Evolutionary conservation across 2,113 vertebrate genomes (phyloP), one percentile per base, ranked within the genome.

Genomic region (Thomomys bottae): DNA sequence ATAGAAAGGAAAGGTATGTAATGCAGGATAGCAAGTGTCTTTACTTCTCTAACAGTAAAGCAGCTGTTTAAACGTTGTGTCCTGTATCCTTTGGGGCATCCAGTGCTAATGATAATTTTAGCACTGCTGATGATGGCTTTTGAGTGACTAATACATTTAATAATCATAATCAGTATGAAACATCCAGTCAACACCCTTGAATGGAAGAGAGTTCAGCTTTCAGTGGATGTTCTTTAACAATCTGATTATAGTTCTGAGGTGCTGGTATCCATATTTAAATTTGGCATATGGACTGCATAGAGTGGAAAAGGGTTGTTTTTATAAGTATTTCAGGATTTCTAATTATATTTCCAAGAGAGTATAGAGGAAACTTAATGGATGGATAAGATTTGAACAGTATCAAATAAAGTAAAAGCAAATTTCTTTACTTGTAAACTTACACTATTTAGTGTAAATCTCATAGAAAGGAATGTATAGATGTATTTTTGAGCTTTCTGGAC

Each of bases 261-360:
- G 14, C 28, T 38, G 49, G 26, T 45, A 34, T 20, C 38, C 28
- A 38, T 72, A 61, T 36, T 91, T 81, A 71, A 23, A 64, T 72
- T 34, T 10, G 14, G 9, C 32, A 45, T 26, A 85, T 40, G 78
- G 70, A 5, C 26, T 17, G 24, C 36, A 32, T 34, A 49, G 49
- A 64, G 24, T 38, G 42, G 24, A 77, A 40, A 68, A 42, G 45
- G 32, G 30, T 21, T 5, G 57, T 70, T 85, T 94, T 73, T 66
- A 68, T 85, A 76, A 78, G 68, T 87, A 89, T 83, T 94, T 91
- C 67, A 91, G 66, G 42, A 34, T 76, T 80, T 87, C 66, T 54
- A 54, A 54, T 54, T 54, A 18, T 54, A 12, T 54, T 18, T 15
- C 57, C 40, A 28, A 82, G 82, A 79, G 66, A 92, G 24, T 87